Evolutionary conservation across 2,888 invertebrate species (phyloP), one percentile per base, ranked within the genome.

Genomic region (Carcina quercana): DNA sequence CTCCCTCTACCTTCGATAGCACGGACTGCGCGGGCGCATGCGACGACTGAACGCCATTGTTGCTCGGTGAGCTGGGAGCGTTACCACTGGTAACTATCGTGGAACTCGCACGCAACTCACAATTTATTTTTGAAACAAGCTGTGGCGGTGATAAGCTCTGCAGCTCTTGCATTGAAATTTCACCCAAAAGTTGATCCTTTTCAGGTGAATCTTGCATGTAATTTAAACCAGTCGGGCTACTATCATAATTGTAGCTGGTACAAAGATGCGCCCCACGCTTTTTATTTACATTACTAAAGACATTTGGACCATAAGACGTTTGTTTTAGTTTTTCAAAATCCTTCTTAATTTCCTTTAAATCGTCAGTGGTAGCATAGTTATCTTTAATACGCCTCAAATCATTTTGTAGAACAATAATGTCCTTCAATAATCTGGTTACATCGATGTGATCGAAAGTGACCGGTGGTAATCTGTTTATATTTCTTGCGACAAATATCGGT

Each of bases 401-500:
- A 10, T 21, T 21, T 10, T 21, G 21, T 21, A 21, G 3, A 21
- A 5, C 8, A 3, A n/a, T 10, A n/a, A 42, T 1, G 15, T 44
- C 42, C 7, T 42, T 42, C 1, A 43, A 17, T 0, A 43, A 21
- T 25, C 35, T 36, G 2, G 43, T 28, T 3, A 31, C 31, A 28
- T 43, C 42, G 1, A 43, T 15, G 13, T 39, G 37, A 8, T 39
- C 34, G 15, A 37, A 40, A 2, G 30, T 26, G 1, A 38, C 13
- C 5, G 35, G 38, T 3, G 38, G 38, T 7, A 42, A 17, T 25
- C 32, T 38, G 2, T 40, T 29, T 3, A 42, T 15, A 8, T 36
- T 14, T n/a, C 33, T 25, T 2, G 38, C 42, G 2, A 38, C 43
- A 32, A 38, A 43, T 3, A 40, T 15, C 3, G 39, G 42, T 0